A percentile compares a stretch with the other conserved stretches of the same genome.
Evolutionary conservation across 2,797 vertebrate species (phyloP).

Genomic region (Crocidura indochinensis): DNA sequence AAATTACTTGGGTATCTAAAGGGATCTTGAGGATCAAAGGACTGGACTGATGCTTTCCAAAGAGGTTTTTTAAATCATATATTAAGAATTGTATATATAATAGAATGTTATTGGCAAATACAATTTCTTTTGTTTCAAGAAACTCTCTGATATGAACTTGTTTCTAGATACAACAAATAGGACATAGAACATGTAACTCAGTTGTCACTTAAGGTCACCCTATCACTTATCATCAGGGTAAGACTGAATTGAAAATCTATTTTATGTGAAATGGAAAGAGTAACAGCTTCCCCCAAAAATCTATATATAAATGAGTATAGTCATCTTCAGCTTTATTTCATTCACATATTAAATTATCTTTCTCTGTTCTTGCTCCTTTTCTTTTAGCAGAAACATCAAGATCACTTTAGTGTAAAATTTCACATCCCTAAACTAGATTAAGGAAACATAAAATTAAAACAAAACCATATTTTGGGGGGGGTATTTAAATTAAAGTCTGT

Average conservation of each 20-base stretch:
- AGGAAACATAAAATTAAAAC: neutral
- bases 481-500: neutral
- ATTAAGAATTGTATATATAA: too few species aligned
- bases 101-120: too few species aligned
- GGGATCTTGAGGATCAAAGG: too few species aligned
- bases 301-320: neutral
- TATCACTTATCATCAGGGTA: neutral
- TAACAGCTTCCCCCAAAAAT: neutral
- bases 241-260: neutral
- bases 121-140: neutral
- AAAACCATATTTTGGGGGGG: neutral
- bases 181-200: neutral
- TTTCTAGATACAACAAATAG: neutral
- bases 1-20: too few species aligned
- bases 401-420: neutral
- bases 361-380: neutral
- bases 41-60: too few species aligned
- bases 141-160: slow-evolving; percentile 14
- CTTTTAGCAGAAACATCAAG: neutral
- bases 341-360: neutral
- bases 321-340: neutral
- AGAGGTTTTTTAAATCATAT: too few species aligned
- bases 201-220: neutral
- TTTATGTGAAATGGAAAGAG: neutral
- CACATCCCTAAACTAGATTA: neutral